Conservation (phyloP, 2,888 invertebrate genomes). For the Metellina segmentata region DNA sequence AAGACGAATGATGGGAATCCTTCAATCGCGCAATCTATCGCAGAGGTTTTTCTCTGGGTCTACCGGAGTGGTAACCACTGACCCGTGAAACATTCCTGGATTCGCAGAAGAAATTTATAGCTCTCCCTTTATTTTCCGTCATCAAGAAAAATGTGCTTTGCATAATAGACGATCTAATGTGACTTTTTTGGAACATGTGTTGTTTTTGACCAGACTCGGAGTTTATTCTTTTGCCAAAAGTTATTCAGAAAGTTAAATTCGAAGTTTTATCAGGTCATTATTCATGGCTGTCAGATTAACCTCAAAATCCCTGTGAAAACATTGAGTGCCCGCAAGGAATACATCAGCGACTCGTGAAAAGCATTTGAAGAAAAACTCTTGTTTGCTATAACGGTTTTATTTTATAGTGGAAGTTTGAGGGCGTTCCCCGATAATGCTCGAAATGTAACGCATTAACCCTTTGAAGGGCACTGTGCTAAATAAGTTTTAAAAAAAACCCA, state of each 20-base stretch:
- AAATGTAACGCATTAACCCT: too few relatives aligned
- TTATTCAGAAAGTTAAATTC: background rate
- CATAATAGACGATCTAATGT: slow-evolving; percentile 13
- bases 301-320: too few relatives aligned
- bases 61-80: slow-evolving; percentile 8
- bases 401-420: too few relatives aligned
- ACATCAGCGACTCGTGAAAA: too few relatives aligned
- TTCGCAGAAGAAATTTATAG: slow-evolving; percentile 43
- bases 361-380: too few relatives aligned
- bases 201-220: background rate
- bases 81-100: slow-evolving; percentile 47
- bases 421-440: too few relatives aligned
- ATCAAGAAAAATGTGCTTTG: slow-evolving; percentile 14
- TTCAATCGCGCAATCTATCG: slow-evolving; percentile 34
- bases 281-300: too few relatives aligned
- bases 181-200: background rate
- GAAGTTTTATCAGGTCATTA: too few relatives aligned
- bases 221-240: slow-evolving; percentile 13
- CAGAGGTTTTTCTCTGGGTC: slow-evolving; percentile 17
- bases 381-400: too few relatives aligned
- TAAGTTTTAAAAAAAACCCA: too few relatives aligned
- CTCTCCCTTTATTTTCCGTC: slow-evolving; percentile 33
- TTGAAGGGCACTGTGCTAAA: too few relatives aligned
- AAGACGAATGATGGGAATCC: slow-evolving; percentile 32
- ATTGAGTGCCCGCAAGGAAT: too few relatives aligned